These are phyloP conservation scores for Yasuhikotakia modesta DNA, from an alignment of 2,797 vertebrate species.

Conservation along the genomic window DNA sequence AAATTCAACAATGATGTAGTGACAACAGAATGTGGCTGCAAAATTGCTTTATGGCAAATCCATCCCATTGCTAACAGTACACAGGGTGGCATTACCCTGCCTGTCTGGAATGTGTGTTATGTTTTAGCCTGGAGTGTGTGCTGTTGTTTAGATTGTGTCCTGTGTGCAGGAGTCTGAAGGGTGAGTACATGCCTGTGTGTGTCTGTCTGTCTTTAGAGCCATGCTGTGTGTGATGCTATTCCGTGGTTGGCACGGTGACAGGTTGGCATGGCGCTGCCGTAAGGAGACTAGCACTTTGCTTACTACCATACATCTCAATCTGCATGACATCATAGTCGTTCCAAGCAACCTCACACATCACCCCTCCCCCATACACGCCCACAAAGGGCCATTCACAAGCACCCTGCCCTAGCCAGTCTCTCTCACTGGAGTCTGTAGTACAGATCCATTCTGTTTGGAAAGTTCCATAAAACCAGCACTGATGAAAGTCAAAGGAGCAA, in stretches of 20 bases:
- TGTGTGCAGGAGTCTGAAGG: conserved; percentile 24
- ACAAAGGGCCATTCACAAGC: conserved; percentile 49
- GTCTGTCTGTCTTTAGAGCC: conserved; percentile 34
- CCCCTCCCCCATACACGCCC: conserved; percentile 52
- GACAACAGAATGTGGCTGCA: conserved; percentile 46
- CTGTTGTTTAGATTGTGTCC: conserved; percentile 11
- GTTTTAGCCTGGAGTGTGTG: conserved; percentile 42
- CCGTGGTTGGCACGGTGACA: conserved; percentile 50
- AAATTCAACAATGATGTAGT: conserved; percentile 43
- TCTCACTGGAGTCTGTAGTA: conserved; percentile 15
- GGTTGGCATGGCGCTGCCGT: conserved; percentile 48
- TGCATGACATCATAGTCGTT: conserved; percentile 61
- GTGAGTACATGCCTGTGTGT: conserved; percentile 27
- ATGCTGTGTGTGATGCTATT: conserved; percentile 50
- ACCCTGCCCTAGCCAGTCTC: background rate
- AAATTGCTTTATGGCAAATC: conserved; percentile 41
- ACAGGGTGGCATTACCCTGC: conserved; percentile 48
- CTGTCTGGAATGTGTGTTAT: conserved; percentile 48
- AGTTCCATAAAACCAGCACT: conserved; percentile 1
- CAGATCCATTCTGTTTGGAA: conserved; percentile 1
- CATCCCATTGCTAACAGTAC: conserved; percentile 42
- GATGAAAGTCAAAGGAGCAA: background rate
- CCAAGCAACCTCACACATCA: conserved; percentile 51
- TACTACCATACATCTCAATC: conserved; percentile 63
- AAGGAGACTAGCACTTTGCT: conserved; percentile 59